Base-by-base conservation (phyloP, 2,113 vertebrate species). In the Tyto alba region DNA sequence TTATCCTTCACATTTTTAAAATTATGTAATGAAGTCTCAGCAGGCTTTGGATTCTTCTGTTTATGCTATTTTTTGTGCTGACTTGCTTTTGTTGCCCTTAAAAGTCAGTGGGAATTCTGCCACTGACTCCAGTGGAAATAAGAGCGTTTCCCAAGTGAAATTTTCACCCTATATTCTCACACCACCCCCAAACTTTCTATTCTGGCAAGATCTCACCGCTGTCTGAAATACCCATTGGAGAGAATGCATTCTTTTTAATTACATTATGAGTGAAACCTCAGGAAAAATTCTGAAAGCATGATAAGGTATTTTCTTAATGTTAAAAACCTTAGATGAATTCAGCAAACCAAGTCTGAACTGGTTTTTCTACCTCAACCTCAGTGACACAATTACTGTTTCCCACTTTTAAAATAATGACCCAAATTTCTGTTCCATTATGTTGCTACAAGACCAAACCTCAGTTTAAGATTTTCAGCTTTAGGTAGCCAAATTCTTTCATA, bases 1-100 rank as follows among this genome's bases (percentile, higher is more conserved):
- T 93, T 95, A 89, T 82, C 57, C 40, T 69, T 87, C 53, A 43
- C 91, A 79, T 75, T 93, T 95, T n/a, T 47, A 62, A 90, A 89
- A 79, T 93, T 96, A 93, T 76, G 74, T 87, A 91, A 82, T 66
- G 48, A 76, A 76, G 15, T 79, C 86, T 96, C 86, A 73, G 40
- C 43, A 89, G 75, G 34, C 15, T 89, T 69, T 16, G 17, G 64
- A 94, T 89, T 22, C 45, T 92, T 89, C 62, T 62, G 41, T 76
- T 89, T 63, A 53, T 60, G 38, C 3, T 29, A n/a, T 50, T 69
- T 76, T 73, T 72, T 45, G 30, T 81, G 56, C 60, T 94, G 72
- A 80, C 26, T 92, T 78, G 23, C 9, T 80, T 94, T 93, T 66
- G 17, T 26, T 79, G 23, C 38, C 62, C 87, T 87, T 87, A 63